Evolutionary conservation across 1,140 invertebrate genomes (phyloP), one percentile per base, ranked within the genome.

Genomic region (Brachionus rotundiformis): DNA sequence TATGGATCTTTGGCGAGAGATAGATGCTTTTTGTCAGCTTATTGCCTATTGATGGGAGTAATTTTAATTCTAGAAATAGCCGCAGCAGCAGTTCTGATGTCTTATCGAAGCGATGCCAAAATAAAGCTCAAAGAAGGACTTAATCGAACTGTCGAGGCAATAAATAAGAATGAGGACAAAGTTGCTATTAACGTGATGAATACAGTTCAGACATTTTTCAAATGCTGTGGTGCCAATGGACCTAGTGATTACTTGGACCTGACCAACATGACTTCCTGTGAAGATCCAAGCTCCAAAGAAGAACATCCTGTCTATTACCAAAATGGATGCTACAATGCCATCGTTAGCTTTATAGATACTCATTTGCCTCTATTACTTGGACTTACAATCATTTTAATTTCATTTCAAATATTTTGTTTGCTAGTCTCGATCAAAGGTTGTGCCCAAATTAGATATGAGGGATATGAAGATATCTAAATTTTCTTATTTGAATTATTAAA

Each of bases 331-430:
- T 79, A 79, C 8, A 33, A 13, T 10, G 76, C 76, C 1, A 61
- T 79, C 23, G 31, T 41, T 13, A 19, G 16, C 23, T 79, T 39
- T 63, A 79, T 79, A 31, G 59, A 79, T 31, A 19, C 76, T 27
- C 76, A 79, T 79, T 63, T 79, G 27, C 76, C 76, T 19, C n/a
- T 79, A 10, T 63, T 79, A 16, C 47, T 79, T 39, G 76, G 76
- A 36, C 25, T 79, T 19, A 33, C 76, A 33, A 79, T 79, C 16
- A 59, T 33, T 19, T 63, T 79, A 54, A 79, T 79, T 25, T 39
- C 36, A 27, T 79, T 79, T 63, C 76, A 79, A 63, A 54, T 79
- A 54, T 79, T 79, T 79, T 79, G 76, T 41, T 39, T 79, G 19
- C 23, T 63, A 16, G 31, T 79, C 23, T 59, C 76, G 4, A 79